phyloP scores from a whole-genome alignment of 2,113 vertebrate species.

The Nerophis lumbriciformis region DNA sequence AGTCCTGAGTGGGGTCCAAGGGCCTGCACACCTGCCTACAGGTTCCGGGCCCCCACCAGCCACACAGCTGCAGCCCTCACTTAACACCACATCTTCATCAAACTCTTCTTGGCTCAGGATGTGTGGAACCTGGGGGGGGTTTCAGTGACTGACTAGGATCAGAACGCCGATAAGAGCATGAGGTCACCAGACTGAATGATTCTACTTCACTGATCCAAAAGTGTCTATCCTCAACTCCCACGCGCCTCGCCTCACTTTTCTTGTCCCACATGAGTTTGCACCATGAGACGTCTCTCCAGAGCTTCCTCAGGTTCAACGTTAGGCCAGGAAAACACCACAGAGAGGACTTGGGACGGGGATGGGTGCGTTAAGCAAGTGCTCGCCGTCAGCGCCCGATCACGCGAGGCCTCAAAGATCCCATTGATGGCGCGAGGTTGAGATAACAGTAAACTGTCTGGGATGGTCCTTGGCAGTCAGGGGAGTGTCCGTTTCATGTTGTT shows the following conservation, averaged over 20 bases:
- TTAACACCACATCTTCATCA: conserved; percentile 62
- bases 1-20: conserved; percentile 49
- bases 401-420: conserved; percentile 26
- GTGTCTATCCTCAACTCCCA: neutral
- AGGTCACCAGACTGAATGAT: conserved; percentile 26
- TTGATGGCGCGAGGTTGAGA: conserved; percentile 32
- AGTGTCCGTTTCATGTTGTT: conserved; percentile 30
- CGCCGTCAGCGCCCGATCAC: conserved; percentile 41
- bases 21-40: conserved; percentile 50
- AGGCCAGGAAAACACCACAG: conserved; percentile 35
- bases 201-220: neutral
- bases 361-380: conserved; percentile 6
- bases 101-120: conserved; percentile 14
- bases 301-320: conserved; percentile 26
- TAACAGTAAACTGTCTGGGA: conserved; percentile 38
- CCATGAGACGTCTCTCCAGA: conserved; percentile 14
- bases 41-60: conserved; percentile 25
- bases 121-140: conserved; percentile 31
- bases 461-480: conserved; percentile 26
- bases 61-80: conserved; percentile 75
- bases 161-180: conserved; percentile 39
- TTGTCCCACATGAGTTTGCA: conserved; percentile 27
- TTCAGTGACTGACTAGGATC: conserved; percentile 42
- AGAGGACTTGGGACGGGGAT: conserved; percentile 23
- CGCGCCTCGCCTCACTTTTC: conserved; percentile 11